Conservation (phyloP, 1,140 invertebrate genomes). For the Pygmarrhopalites habei region DNA sequence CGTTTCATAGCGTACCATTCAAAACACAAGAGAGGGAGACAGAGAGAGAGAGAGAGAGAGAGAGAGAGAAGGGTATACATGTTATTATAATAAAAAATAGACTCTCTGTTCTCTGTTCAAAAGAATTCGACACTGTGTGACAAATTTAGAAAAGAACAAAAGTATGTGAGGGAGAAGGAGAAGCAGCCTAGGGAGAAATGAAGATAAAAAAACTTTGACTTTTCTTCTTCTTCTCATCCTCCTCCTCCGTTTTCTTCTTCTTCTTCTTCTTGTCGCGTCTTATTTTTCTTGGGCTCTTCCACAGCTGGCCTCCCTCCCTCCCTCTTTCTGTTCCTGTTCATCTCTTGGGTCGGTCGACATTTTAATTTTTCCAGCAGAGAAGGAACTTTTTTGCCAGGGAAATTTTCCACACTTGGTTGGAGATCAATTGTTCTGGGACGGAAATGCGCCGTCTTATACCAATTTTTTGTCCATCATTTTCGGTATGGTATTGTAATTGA, state of each 20-base stretch:
- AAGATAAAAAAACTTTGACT: conserved; percentile 4
- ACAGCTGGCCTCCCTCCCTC: too few relatives aligned
- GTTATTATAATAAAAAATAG: neutral
- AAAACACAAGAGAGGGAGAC: conserved; percentile 9
- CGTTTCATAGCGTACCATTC: too few relatives aligned
- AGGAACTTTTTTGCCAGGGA: conserved; percentile 22
- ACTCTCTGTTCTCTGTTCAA: neutral
- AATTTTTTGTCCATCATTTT: conserved; percentile 36
- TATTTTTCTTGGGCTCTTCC: too few relatives aligned
- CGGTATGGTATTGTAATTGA: conserved; percentile 39
- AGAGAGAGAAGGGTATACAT: conserved; percentile 1
- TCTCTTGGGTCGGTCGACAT: conserved; percentile 22
- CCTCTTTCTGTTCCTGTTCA: neutral
- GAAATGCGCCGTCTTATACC: conserved; percentile 38
- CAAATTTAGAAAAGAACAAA: conserved; percentile 31
- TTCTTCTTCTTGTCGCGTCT: too few relatives aligned
- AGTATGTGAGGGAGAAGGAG: too few relatives aligned
- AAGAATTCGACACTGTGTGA: conserved; percentile 29
- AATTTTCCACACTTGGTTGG: conserved; percentile 40
- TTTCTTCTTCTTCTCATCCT: neutral
- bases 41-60: conserved; percentile 4
- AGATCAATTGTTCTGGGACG: conserved; percentile 40
- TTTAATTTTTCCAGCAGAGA: conserved; percentile 39
- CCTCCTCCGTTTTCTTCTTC: too few relatives aligned
- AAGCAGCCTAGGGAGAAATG: neutral